Percentiles rank a stretch among this genome's conserved stretches.
Conservation (phyloP, 64 coral and sea anemone species). For the Montipora capricornis region DNA sequence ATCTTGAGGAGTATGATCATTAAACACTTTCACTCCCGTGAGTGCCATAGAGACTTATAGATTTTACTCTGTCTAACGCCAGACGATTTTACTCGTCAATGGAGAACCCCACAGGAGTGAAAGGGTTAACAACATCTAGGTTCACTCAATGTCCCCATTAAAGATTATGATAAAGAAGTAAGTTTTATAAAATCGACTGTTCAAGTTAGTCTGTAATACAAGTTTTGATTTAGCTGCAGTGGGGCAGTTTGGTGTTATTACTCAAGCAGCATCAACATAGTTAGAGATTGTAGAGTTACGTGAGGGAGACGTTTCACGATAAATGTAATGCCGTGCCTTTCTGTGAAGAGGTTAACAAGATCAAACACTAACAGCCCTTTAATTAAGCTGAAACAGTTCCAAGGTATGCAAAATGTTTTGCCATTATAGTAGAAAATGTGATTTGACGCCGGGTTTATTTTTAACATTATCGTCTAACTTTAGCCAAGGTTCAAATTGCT, state of each 20-base stretch:
- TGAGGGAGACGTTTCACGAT: not conserved
- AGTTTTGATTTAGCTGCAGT: not conserved
- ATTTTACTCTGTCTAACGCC: too few relatives aligned
- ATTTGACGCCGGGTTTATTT: not conserved
- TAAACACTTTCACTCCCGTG: too few relatives aligned
- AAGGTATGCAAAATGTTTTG: not conserved
- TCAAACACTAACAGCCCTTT: not conserved
- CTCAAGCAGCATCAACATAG: not conserved
- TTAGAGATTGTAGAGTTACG: not conserved
- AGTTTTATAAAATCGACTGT: too few relatives aligned
- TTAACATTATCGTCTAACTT: not conserved
- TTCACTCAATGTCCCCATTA: too few relatives aligned
- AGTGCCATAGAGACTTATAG: too few relatives aligned
- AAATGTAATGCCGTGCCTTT: not conserved
- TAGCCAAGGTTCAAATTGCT: not conserved
- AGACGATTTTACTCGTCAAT: too few relatives aligned
- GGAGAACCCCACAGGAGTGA: too few relatives aligned
- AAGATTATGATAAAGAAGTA: too few relatives aligned
- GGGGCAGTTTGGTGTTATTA: not conserved
- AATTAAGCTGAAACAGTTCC: not conserved
- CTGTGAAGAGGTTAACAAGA: too few relatives aligned
- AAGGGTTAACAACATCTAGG: too few relatives aligned
- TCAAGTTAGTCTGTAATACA: too few relatives aligned
- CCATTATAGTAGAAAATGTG: not conserved
- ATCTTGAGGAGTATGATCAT: not conserved